Conservation (phyloP, 2,797 vertebrate genomes). For the Phataginus tetradactyla region DNA sequence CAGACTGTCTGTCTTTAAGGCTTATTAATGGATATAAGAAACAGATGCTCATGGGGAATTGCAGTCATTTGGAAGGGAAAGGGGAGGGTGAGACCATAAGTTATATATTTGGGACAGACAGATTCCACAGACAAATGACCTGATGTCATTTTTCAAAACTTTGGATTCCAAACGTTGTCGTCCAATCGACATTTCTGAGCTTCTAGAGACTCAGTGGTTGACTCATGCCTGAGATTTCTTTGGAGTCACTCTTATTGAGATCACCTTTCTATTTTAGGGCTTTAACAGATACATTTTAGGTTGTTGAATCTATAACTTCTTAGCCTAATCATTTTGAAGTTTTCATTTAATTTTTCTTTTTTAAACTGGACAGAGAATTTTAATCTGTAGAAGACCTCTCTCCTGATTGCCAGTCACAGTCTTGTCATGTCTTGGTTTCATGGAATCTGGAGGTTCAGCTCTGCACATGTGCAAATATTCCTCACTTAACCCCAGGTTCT, state of each 20-base stretch:
- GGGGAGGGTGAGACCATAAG: background rate
- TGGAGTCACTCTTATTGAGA: background rate
- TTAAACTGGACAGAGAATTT: background rate
- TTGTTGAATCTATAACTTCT: background rate
- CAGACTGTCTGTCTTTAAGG: background rate
- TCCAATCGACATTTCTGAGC: background rate
- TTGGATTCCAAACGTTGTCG: background rate
- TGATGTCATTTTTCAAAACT: slow-evolving; percentile 20
- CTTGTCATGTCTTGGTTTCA: background rate
- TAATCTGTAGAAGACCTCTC: background rate
- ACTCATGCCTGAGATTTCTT: background rate
- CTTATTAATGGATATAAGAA: background rate
- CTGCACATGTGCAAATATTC: background rate
- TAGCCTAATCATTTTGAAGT: background rate
- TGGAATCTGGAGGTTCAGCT: background rate
- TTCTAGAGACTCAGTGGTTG: background rate
- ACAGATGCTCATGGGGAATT: background rate
- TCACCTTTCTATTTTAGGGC: background rate
- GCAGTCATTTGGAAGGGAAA: background rate
- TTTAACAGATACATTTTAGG: background rate
- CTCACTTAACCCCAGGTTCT: background rate
- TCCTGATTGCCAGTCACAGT: background rate
- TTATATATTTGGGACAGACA: background rate
- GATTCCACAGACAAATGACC: background rate
- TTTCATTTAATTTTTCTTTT: background rate